Conservation (phyloP, 2,888 invertebrate species). For the Synergus gifuensis region DNA sequence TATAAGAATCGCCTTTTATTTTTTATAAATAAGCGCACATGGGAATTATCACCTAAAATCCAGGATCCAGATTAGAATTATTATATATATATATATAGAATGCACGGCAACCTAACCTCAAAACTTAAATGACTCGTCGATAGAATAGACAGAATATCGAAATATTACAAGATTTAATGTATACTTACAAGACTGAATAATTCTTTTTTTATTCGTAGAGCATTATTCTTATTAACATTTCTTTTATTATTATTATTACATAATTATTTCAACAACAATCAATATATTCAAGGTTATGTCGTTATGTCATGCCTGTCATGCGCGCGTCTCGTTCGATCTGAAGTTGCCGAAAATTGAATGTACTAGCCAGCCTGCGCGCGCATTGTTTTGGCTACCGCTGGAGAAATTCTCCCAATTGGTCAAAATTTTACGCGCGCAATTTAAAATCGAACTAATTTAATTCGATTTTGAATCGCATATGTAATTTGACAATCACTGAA, state of each 20-base stretch:
- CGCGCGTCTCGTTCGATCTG: neutral
- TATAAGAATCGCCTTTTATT: neutral
- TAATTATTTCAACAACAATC: neutral
- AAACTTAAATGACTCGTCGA: neutral
- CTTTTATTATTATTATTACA: slow-evolving; percentile 8
- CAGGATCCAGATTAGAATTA: neutral
- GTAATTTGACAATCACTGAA: too few species aligned
- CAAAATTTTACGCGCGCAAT: too few species aligned
- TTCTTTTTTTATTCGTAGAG: neutral
- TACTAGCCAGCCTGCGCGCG: too few species aligned
- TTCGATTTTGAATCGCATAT: too few species aligned
- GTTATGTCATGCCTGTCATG: neutral
- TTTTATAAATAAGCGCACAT: neutral
- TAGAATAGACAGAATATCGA: neutral
- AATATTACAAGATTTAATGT: neutral
- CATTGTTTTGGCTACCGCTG: too few species aligned
- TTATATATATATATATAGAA: neutral
- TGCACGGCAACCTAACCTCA: neutral
- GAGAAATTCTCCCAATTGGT: too few species aligned
- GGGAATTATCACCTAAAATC: neutral
- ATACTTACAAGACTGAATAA: slow-evolving; percentile 3
- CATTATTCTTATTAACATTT: neutral
- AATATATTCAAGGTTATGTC: neutral
- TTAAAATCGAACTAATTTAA: too few species aligned
- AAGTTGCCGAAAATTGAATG: too few species aligned